Percentiles rank a stretch among this genome's conserved stretches.
phyloP scores from a whole-genome alignment of 2,888 invertebrate species.

The Drosophila rellima region DNA sequence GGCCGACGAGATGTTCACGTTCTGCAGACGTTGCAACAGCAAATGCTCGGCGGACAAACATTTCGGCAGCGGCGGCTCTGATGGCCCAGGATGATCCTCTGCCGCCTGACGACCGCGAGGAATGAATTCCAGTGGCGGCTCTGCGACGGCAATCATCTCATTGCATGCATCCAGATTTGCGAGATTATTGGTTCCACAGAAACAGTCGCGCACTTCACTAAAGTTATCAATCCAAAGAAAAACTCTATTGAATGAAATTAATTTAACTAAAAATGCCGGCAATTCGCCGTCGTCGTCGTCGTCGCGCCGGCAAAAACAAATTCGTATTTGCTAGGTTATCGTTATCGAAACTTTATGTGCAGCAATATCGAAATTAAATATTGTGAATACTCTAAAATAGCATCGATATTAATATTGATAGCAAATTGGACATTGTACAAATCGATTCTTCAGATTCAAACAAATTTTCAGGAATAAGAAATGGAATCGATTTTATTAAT shows the following conservation, averaged over 20 bases:
- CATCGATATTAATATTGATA: too few relatives aligned
- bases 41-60: conserved; percentile 88
- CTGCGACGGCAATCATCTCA: conserved; percentile 95
- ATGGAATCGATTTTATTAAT: too few relatives aligned
- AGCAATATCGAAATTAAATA: conserved; percentile 15
- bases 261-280: conserved; percentile 46
- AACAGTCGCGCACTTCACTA: conserved; percentile 26
- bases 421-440: too few relatives aligned
- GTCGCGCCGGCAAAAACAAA: conserved; percentile 54
- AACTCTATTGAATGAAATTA: conserved; percentile 2
- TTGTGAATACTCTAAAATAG: too few relatives aligned
- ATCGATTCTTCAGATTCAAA: too few relatives aligned
- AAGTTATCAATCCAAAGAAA: conserved; percentile 1
- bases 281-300: conserved; percentile 11
- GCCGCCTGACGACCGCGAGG: conserved; percentile 94
- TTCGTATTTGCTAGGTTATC: conserved; percentile 36
- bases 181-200: conserved; percentile 34
- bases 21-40: conserved; percentile 90
- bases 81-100: conserved; percentile 91
- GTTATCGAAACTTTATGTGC: conserved; percentile 40
- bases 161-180: conserved; percentile 96
- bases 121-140: conserved; percentile 96
- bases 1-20: conserved; percentile 90
- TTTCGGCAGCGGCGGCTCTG: conserved; percentile 86
- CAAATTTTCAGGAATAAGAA: too few relatives aligned